A percentile compares a stretch with the other conserved stretches of the same genome.
phyloP scores from a whole-genome alignment of 2,113 vertebrate genomes.

The Brevimyrus niger region DNA sequence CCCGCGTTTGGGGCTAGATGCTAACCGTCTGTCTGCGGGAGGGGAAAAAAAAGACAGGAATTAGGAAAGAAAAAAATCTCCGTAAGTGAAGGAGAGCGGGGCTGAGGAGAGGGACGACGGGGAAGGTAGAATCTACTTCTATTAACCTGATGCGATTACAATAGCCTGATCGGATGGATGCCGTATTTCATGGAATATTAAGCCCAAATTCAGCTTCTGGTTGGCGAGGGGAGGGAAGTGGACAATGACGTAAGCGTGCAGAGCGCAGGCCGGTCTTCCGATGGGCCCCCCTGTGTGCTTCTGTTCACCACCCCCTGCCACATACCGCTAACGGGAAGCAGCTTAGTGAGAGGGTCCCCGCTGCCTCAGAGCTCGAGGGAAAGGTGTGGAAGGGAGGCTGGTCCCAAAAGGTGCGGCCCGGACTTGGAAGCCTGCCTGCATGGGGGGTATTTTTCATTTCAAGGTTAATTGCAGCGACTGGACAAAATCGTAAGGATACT shows the following conservation, averaged over 20 bases:
- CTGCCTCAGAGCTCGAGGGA: background rate
- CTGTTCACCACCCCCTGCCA: background rate
- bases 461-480: background rate
- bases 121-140: constrained; percentile 76
- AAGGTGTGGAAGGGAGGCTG: background rate
- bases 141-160: constrained; percentile 88
- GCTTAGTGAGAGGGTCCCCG: too few relatives aligned
- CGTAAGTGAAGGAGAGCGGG: constrained; percentile 39
- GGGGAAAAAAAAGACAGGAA: constrained; percentile 28
- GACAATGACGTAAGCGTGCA: background rate
- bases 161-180: constrained; percentile 66
- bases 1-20: constrained; percentile 74
- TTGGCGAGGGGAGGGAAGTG: constrained; percentile 57
- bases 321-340: background rate
- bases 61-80: constrained; percentile 53
- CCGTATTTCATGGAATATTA: constrained; percentile 99
- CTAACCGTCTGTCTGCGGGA: constrained; percentile 72
- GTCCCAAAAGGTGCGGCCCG: background rate
- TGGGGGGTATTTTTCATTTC: background rate
- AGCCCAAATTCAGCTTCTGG: constrained; percentile 89
- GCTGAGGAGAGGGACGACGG: constrained; percentile 39
- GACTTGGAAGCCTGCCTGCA: too few relatives aligned
- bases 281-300: background rate
- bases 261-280: background rate
- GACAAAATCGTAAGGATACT: background rate